Evolutionary conservation across 2,888 invertebrate genomes (phyloP).

Genomic region (Adineta ricciae): DNA sequence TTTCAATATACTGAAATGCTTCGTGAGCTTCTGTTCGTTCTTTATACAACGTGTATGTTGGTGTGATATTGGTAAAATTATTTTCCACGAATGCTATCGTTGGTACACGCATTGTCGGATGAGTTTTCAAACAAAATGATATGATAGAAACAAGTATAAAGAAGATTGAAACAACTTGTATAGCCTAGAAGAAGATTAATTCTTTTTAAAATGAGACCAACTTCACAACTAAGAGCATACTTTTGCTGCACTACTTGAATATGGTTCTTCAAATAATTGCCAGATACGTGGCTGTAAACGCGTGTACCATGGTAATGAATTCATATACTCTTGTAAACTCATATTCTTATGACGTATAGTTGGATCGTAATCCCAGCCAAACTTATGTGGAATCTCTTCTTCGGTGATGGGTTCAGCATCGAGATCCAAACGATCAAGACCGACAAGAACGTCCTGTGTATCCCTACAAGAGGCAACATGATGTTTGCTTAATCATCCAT

Average conservation of each 20-base stretch:
- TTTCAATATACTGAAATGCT: constrained; percentile 80
- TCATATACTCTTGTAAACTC: constrained; percentile 39
- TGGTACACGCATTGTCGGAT: constrained; percentile 65
- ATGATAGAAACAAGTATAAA: constrained; percentile 91
- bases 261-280: constrained; percentile 97
- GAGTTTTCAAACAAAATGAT: constrained; percentile 89
- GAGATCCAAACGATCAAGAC: constrained; percentile 86
- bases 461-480: no score
- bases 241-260: constrained; percentile 92
- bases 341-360: constrained; percentile 38
- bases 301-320: constrained; percentile 65
- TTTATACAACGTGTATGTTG: constrained; percentile 70
- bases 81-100: constrained; percentile 41
- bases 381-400: constrained; percentile 91
- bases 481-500: no score
- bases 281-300: constrained; percentile 90
- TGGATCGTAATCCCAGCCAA: constrained; percentile 58
- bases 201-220: neutral
- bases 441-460: constrained; percentile 94
- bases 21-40: constrained; percentile 85
- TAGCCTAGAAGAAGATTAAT: constrained; percentile 61
- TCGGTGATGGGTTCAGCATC: constrained; percentile 92
- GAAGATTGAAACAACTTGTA: constrained; percentile 81
- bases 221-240: constrained; percentile 53
- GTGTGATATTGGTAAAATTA: constrained; percentile 38